Evolutionary conservation across 2,113 vertebrate species (phyloP), one percentile per base, ranked within the genome.

Genomic region (Amblyornis subalaris): DNA sequence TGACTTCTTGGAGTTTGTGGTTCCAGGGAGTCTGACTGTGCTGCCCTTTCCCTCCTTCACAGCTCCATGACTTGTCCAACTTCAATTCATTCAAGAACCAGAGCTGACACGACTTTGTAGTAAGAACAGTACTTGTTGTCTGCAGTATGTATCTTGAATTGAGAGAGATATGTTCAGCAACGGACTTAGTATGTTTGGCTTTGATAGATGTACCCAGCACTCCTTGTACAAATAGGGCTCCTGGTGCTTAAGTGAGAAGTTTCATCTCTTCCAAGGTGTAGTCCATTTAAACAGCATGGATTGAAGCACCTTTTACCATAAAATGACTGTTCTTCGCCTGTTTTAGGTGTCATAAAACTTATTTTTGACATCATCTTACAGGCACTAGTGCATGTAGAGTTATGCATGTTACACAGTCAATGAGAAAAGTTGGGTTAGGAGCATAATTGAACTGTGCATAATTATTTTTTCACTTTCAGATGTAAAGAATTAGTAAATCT

Each of bases 401-500:
- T 18, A 22, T 19, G 29, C 1, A 2, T 42, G 19, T 55, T 73
- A 12, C 10, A 2, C 0, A 69, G 47, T 33, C 35, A 62, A 2
- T 45, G 48, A 91, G 53, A 26, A 55, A 22, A 75, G 18, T 10
- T 88, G 50, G 14, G 25, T 47, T 54, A 74, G 50, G 55, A 54
- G 19, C 23, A 23, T 28, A 51, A 69, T 7, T 60, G 14, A 91
- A 40, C 14, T 47, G 29, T 21, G 35, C 14, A 2, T 29, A 24
- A 57, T 45, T 86, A 9, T 61, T 50, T 66, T 73, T 50, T 20
- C 3, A 53, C 25, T 55, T 66, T 73, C 42, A 74, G 42, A 42
- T 16, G 24, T 45, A 42, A 83, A 38, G 50, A 65, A 71, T 74
- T 66, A 82, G 55, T 90, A 84, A 62, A 83, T 74, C 69, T 84